phyloP scores from a whole-genome alignment of 2,113 vertebrate genomes.

The Paratilapia polleni region DNA sequence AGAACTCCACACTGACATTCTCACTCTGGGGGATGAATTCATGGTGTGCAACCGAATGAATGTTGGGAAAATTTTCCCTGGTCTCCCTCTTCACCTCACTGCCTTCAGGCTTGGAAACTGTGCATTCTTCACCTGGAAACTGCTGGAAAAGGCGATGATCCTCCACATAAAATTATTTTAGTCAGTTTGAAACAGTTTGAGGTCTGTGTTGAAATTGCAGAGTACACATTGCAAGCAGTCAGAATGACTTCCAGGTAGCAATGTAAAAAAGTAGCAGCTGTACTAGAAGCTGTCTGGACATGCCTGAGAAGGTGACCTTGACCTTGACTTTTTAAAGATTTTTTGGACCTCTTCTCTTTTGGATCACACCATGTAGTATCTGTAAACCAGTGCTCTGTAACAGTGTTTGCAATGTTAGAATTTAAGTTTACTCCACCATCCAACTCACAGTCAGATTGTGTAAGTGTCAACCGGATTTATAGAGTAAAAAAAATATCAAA shows the following conservation, averaged over 20 bases:
- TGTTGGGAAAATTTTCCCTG: neutral
- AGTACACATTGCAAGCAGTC: neutral
- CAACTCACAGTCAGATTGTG: neutral
- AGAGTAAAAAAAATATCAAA: neutral
- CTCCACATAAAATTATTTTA: neutral
- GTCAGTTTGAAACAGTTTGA: neutral
- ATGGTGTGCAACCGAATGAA: neutral
- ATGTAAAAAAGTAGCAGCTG: neutral
- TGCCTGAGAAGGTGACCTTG: neutral
- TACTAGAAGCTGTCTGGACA: slow-evolving; percentile 1
- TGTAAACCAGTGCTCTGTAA: neutral
- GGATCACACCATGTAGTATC: neutral
- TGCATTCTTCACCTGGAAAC: neutral
- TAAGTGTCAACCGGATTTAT: neutral
- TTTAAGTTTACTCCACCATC: neutral
- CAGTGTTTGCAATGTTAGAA: neutral
- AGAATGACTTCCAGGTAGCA: neutral
- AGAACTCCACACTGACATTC: neutral
- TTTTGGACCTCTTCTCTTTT: too few species aligned
- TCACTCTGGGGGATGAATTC: neutral
- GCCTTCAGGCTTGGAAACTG: neutral
- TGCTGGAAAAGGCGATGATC: neutral
- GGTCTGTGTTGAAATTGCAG: neutral
- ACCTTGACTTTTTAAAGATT: neutral
- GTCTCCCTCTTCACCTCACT: neutral